Percentiles rank a stretch among this genome's conserved stretches.
Evolutionary conservation across 2,888 invertebrate genomes (phyloP).

Genomic region (Altica lythri): DNA sequence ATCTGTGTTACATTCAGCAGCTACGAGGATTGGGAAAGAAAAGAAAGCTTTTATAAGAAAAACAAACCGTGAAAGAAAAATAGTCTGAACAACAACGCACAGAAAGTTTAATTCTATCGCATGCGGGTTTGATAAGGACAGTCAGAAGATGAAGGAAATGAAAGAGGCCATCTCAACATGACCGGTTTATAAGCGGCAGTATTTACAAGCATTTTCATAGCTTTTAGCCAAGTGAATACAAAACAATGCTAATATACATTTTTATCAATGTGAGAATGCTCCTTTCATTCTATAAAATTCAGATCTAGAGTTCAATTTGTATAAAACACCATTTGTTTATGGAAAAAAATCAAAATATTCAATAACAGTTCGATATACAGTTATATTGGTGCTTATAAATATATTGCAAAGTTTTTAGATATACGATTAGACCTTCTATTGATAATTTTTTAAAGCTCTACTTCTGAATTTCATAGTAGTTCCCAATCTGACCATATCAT

Average conservation of each 20-base stretch:
- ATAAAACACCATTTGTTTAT: not conserved
- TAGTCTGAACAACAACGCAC: conserved; percentile 58
- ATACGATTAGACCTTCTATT: not conserved
- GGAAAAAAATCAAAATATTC: not conserved
- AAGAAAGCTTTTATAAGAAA: conserved; percentile 77
- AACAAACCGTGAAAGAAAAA: conserved; percentile 83
- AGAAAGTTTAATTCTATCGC: conserved; percentile 61
- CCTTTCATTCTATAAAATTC: conserved; percentile 59
- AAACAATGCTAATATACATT: conserved; percentile 50
- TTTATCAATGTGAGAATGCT: conserved; percentile 72
- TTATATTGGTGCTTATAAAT: no score
- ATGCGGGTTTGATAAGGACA: conserved; percentile 63
- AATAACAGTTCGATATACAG: no score
- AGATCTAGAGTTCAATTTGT: conserved; percentile 3
- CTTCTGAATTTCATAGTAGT: conserved; percentile 52
- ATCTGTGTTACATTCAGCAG: conserved; percentile 83
- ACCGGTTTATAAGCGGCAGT: conserved; percentile 61
- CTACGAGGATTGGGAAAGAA: conserved; percentile 58
- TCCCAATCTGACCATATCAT: conserved; percentile 72
- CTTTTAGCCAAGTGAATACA: conserved; percentile 50
- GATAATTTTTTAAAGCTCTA: conserved; percentile 1
- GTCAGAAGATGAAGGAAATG: conserved; percentile 58
- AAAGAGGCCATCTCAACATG: conserved; percentile 57
- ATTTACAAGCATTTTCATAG: conserved; percentile 62
- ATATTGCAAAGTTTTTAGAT: no score